phyloP scores from a whole-genome alignment of 2,113 vertebrate species.

The Pluvialis apricaria region DNA sequence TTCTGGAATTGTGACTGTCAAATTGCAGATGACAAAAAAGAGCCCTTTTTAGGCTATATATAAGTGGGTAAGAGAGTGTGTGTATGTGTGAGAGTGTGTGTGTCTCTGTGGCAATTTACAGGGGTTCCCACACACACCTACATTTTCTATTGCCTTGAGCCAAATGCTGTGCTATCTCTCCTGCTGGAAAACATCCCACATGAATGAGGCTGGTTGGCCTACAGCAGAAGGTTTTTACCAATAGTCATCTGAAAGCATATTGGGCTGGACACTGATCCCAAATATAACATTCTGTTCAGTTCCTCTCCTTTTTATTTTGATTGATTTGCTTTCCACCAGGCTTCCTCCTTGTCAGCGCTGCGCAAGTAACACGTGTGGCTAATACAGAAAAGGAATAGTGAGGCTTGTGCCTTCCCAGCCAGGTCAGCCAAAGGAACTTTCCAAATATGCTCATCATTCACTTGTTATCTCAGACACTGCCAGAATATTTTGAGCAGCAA shows the following conservation, averaged over 20 bases:
- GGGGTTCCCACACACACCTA: not conserved
- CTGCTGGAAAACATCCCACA: not conserved
- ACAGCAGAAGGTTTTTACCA: not conserved
- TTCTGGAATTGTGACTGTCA: not conserved
- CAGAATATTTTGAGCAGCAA: too few relatives aligned
- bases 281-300: not conserved
- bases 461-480: too few relatives aligned
- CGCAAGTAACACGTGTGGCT: too few relatives aligned
- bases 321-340: not conserved
- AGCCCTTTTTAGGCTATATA: not conserved
- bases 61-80: not conserved
- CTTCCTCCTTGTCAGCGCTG: too few relatives aligned
- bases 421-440: too few relatives aligned
- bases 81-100: not conserved
- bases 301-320: not conserved
- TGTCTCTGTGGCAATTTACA: not conserved
- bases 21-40: not conserved
- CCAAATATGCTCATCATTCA: too few relatives aligned
- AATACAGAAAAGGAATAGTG: too few relatives aligned
- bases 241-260: not conserved
- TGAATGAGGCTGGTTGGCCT: not conserved
- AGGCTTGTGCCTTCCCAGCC: too few relatives aligned
- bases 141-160: not conserved
- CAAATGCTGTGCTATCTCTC: not conserved
- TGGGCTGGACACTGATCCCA: not conserved